Evolutionary conservation across 2,888 invertebrate species (phyloP), one percentile per base, ranked within the genome.

Genomic region (Ormyrus rosae): DNA sequence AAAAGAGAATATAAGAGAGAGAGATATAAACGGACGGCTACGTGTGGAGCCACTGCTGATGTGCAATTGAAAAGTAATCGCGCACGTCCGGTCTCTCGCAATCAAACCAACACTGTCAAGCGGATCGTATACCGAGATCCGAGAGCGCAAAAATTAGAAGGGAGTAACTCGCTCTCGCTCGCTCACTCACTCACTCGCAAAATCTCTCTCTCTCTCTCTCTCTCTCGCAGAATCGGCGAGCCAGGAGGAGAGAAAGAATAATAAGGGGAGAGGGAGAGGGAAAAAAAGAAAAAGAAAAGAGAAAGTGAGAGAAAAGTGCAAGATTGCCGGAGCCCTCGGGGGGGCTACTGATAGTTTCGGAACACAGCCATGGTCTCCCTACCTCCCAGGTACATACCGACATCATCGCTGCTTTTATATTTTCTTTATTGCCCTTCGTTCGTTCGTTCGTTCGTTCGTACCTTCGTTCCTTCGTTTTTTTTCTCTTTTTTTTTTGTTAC

Each of bases 291-390:
- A 69, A 45, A 10, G 48, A 45, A 34, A 81, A 80, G 78, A 78
- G 80, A 72, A 68, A 81, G 65, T 9, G 72, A 75, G 79, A 78
- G 71, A 82, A 13, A 78, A 81, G 80, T 78, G 84, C 78, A 83
- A 83, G 82, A 83, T 78, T 82, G 73, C 65, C 77, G 81, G 74
- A 82, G 79, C 75, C 82, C 80, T 83, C 87, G 84, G 87, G 88
- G 87, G 88, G 89, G 88, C 88, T 90, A 90, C 92, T 92, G 92
- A 13, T 92, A 92, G 92, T 92, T 92, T 91, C 91, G 92, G 92
- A 92, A 92, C 92, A 92, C 92, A 92, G 93, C 93, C 92, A 93
- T 93, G 93, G 93, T 93, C 92, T 93, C 93, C 92, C 92, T 92
- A 91, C 92, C 92, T 92, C 93, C 92, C 92, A 93, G 93, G 93